Evolutionary conservation across 2,113 vertebrate species (phyloP).

Genomic region (Ptyas mucosa): DNA sequence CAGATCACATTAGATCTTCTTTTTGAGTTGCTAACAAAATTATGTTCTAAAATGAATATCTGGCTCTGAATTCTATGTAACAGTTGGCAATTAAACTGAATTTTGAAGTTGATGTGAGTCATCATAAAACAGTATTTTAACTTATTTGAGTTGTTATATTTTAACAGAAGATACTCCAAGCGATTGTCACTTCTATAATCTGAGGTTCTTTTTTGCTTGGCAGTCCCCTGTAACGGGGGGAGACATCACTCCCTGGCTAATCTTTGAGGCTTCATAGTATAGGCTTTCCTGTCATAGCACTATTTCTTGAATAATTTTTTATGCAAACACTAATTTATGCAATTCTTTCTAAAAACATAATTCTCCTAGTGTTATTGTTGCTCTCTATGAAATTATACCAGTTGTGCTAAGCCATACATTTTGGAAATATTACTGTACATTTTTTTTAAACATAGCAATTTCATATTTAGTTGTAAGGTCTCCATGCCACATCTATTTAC

Average conservation of each 20-base stretch:
- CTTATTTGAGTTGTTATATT: not conserved
- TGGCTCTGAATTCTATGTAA: not conserved
- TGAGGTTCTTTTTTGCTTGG: not conserved
- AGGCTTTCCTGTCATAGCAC: too few species aligned
- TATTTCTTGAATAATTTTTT: not conserved
- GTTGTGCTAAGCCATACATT: not conserved
- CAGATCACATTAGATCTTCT: not conserved
- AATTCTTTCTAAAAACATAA: not conserved
- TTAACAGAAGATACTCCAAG: not conserved
- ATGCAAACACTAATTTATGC: not conserved
- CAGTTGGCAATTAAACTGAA: not conserved
- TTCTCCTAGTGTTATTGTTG: not conserved
- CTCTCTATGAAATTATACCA: not conserved
- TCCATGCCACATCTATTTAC: not conserved
- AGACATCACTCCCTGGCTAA: not conserved
- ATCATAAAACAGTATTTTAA: not conserved
- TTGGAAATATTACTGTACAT: not conserved
- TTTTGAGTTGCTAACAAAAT: not conserved
- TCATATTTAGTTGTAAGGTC: too few species aligned
- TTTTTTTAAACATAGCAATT: not conserved
- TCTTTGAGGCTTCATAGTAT: not conserved
- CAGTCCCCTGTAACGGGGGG: not conserved
- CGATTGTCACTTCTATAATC: not conserved
- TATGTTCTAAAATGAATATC: not conserved
- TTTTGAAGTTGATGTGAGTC: not conserved